Percentiles rank a stretch among this genome's conserved stretches.
Conservation (phyloP, 92 coral and sea anemone genomes). For the Phenganax subtilis region DNA sequence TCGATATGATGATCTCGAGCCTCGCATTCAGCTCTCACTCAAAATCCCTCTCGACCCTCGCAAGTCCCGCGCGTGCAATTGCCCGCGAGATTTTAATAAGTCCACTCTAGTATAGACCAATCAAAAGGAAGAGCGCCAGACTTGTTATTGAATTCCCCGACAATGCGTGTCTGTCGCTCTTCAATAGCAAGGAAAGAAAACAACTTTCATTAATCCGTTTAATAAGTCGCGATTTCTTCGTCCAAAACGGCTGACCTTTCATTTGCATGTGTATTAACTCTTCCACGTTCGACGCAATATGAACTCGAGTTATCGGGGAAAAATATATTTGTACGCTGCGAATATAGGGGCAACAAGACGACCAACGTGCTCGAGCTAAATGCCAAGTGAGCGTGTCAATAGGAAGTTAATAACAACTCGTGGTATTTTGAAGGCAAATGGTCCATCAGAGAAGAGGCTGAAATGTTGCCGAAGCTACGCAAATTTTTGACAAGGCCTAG, state of each 20-base stretch:
- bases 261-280: background rate
- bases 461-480: constrained; percentile 38
- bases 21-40: background rate
- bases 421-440: constrained; percentile 22
- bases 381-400: background rate
- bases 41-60: background rate
- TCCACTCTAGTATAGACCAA: background rate
- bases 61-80: background rate
- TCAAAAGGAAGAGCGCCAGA: constrained; percentile 38
- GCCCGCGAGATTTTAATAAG: constrained; percentile 32
- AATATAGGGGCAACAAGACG: background rate
- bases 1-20: background rate
- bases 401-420: background rate
- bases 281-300: background rate
- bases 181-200: constrained; percentile 5
- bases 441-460: constrained; percentile 6
- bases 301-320: background rate
- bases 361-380: background rate
- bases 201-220: constrained; percentile 22
- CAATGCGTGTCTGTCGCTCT: constrained; percentile 19
- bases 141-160: constrained; percentile 40
- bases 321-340: background rate
- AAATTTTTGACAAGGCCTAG: constrained; percentile 30
- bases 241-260: background rate
- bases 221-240: background rate